A percentile compares a stretch with the other conserved stretches of the same genome.
Evolutionary conservation across 2,113 vertebrate genomes (phyloP).

Genomic region (Numenius arquata): DNA sequence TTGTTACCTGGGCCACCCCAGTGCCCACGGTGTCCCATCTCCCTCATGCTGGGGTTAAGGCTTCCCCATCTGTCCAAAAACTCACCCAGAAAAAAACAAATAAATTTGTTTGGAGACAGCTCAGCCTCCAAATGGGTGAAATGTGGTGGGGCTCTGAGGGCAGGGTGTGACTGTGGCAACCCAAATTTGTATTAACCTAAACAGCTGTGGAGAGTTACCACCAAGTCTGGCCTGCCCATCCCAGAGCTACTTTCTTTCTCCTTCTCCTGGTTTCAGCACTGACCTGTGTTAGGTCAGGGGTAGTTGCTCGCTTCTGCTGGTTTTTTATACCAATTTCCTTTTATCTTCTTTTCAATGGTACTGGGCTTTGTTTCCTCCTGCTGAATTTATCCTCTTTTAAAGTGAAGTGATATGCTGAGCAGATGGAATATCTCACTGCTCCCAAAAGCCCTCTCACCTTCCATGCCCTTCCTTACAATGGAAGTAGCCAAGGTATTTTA

Average conservation of each 20-base stretch:
- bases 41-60: neutral
- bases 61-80: neutral
- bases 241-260: neutral
- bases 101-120: neutral
- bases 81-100: neutral
- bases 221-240: neutral
- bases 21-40: neutral
- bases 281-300: neutral
- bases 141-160: neutral
- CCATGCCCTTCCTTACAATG: neutral
- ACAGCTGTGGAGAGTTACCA: neutral
- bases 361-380: neutral
- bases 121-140: neutral
- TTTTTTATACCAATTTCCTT: neutral
- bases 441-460: neutral
- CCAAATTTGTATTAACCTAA: neutral
- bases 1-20: neutral
- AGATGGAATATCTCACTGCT: neutral
- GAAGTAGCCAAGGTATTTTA: neutral
- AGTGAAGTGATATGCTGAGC: neutral
- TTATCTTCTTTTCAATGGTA: neutral
- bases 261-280: neutral
- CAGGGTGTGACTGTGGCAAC: neutral
- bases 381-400: neutral
- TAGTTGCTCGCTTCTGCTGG: neutral